Evolutionary conservation across 2,888 invertebrate genomes (phyloP).

Genomic region (Spatulosminthurus flaviceps): DNA sequence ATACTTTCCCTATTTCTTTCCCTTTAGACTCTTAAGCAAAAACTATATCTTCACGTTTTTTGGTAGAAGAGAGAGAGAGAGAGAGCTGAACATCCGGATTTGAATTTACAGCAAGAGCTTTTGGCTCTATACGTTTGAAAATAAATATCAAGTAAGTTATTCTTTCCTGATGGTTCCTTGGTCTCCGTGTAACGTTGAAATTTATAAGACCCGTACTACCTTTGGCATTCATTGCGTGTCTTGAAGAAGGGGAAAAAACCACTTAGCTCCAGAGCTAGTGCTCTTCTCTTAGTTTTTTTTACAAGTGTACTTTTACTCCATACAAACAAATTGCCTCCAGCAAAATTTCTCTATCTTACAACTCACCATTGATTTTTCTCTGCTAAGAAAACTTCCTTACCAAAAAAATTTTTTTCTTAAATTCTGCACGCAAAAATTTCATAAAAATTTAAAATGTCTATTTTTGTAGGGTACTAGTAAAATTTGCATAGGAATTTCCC

Average conservation of each 20-base stretch:
- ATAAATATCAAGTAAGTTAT: constrained; percentile 14
- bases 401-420: too few species aligned
- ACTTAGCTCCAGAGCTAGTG: not conserved
- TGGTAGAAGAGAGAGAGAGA: too few species aligned
- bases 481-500: too few species aligned
- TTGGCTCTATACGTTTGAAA: not conserved
- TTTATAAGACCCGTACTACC: not conserved
- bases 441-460: too few species aligned
- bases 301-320: not conserved
- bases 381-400: too few species aligned
- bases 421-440: too few species aligned
- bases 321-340: constrained; percentile 7
- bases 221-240: constrained; percentile 18
- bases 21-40: not conserved
- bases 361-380: not conserved
- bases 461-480: too few species aligned
- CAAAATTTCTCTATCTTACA: not conserved
- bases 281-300: too few species aligned
- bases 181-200: not conserved
- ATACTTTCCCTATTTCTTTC: not conserved
- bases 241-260: constrained; percentile 4
- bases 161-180: not conserved
- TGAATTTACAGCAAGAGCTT: not conserved
- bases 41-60: too few species aligned
- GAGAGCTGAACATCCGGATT: not conserved